Evolutionary conservation across 1,140 invertebrate genomes (phyloP).

Genomic region (Nephila pilipes): DNA sequence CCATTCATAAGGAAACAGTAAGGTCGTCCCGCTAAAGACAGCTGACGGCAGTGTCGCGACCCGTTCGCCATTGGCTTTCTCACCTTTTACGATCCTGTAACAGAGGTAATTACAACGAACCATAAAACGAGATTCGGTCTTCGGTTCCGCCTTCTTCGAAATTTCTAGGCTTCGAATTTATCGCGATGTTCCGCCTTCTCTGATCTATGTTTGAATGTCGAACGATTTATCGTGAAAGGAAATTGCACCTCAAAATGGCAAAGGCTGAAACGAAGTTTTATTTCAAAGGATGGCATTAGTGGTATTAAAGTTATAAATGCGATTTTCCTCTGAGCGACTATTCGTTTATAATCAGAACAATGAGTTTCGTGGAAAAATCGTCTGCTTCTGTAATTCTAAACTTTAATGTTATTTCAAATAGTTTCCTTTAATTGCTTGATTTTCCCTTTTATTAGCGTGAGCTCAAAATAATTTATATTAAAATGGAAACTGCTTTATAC

Average conservation of each 20-base stretch:
- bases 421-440: too few species aligned
- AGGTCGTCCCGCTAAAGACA: conserved; percentile 19
- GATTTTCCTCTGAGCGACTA: background rate
- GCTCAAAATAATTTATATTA: too few species aligned
- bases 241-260: background rate
- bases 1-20: conserved; percentile 39
- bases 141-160: background rate
- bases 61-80: conserved; percentile 7
- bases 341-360: background rate
- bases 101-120: conserved; percentile 19
- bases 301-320: conserved; percentile 16
- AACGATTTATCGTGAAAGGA: background rate
- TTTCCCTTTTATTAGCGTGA: too few species aligned
- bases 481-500: too few species aligned
- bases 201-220: conserved; percentile 19
- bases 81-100: conserved; percentile 35
- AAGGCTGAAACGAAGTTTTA: background rate
- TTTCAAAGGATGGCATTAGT: background rate
- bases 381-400: too few species aligned
- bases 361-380: background rate
- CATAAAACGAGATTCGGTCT: conserved; percentile 25
- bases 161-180: conserved; percentile 10
- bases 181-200: conserved; percentile 17
- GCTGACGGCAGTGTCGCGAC: conserved; percentile 21
- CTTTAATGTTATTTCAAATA: too few species aligned